Conservation (phyloP, 1,140 invertebrate genomes). For the Wiebesia pumilae region DNA sequence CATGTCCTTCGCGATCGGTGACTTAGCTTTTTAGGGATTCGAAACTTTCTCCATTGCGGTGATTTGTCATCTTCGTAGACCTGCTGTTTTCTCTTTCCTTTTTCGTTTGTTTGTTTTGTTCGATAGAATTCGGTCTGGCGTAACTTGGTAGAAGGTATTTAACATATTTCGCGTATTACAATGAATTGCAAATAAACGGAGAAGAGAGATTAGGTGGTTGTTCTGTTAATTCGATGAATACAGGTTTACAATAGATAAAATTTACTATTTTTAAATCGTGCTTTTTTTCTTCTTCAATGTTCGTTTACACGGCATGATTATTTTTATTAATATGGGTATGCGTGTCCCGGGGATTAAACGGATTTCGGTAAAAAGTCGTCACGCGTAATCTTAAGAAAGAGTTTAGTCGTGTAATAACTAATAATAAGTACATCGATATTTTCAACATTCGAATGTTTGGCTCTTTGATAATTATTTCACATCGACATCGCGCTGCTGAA, state of each 20-base stretch:
- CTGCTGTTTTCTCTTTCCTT: too few relatives aligned
- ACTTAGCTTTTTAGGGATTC: background rate
- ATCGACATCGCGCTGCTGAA: background rate
- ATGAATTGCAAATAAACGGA: too few relatives aligned
- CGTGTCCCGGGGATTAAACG: background rate
- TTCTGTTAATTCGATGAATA: too few relatives aligned
- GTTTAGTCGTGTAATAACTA: background rate
- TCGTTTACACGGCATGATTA: background rate
- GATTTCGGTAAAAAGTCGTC: background rate
- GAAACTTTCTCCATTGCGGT: too few relatives aligned
- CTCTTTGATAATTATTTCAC: background rate
- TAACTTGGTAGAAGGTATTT: too few relatives aligned
- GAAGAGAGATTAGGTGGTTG: too few relatives aligned
- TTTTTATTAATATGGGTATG: background rate
- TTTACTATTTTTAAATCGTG: too few relatives aligned
- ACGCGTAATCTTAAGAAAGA: background rate
- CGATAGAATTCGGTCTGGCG: too few relatives aligned
- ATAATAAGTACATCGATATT: background rate
- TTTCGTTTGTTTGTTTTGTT: too few relatives aligned
- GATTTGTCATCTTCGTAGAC: too few relatives aligned
- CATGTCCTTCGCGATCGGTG: background rate
- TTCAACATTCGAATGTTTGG: background rate
- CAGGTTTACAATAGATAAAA: too few relatives aligned
- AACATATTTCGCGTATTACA: too few relatives aligned
- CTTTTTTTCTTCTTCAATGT: background rate